These are phyloP conservation scores for Psittacula cyanocephala DNA, from an alignment of 2,113 vertebrate species.

Conservation along the genomic window DNA sequence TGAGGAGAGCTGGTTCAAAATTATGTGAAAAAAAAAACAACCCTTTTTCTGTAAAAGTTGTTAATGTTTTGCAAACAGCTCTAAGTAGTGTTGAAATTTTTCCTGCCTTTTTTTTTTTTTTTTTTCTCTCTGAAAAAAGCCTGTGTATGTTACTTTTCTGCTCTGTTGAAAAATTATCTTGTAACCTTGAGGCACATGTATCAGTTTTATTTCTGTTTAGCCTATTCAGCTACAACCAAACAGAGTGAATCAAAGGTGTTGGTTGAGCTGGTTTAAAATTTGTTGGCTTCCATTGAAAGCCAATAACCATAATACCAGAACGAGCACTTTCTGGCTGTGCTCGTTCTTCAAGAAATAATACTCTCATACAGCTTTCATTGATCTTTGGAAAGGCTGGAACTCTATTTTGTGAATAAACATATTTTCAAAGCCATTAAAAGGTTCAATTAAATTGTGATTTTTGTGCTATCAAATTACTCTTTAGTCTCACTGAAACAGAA, in stretches of 20 bases:
- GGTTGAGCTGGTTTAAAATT: conserved; percentile 45
- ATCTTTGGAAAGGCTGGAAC: background rate
- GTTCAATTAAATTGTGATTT: background rate
- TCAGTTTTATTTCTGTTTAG: conserved; percentile 44
- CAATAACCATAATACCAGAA: background rate
- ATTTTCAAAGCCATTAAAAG: background rate
- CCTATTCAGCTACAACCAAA: background rate
- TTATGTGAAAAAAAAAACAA: background rate
- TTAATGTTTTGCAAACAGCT: background rate
- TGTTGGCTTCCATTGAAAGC: conserved; percentile 40
- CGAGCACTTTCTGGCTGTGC: background rate
- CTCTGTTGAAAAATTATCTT: background rate
- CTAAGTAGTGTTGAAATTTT: background rate
- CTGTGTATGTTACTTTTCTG: background rate
- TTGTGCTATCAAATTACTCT: background rate
- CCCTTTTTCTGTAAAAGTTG: background rate
- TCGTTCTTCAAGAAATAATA: conserved; percentile 19
- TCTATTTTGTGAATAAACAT: background rate
- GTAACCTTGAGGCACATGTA: background rate
- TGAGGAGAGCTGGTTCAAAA: background rate
- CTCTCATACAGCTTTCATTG: background rate
- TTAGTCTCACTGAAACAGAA: background rate
- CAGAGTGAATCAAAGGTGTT: background rate
- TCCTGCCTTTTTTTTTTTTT: background rate
- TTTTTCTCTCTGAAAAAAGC: background rate